Percentiles rank a stretch among this genome's conserved stretches.
Conservation (phyloP, 2,113 vertebrate species). For the Callocephalon fimbriatum region DNA sequence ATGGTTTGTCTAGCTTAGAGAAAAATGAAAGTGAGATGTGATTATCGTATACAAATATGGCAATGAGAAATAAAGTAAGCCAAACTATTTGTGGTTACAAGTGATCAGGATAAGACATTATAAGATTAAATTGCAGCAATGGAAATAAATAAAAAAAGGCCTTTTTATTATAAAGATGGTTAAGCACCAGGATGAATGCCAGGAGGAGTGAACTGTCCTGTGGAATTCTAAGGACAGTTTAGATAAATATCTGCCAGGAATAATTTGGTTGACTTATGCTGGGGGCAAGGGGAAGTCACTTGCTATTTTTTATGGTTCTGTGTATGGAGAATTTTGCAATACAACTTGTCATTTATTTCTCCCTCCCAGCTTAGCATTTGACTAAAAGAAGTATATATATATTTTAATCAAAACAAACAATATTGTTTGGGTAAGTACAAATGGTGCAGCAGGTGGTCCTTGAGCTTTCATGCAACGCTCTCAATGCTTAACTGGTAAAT, state of each 20-base stretch:
- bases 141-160: neutral
- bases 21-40: neutral
- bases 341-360: slow-evolving; percentile 6
- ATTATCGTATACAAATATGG: neutral
- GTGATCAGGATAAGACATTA: neutral
- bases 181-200: neutral
- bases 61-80: neutral
- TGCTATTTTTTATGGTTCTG: neutral
- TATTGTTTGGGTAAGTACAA: slow-evolving; percentile 52
- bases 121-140: neutral
- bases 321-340: neutral
- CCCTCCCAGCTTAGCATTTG: slow-evolving; percentile 3
- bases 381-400: neutral
- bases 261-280: neutral
- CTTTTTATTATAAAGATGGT: neutral
- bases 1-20: neutral
- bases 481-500: neutral
- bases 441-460: neutral
- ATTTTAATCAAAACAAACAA: neutral
- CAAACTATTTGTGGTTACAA: neutral
- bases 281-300: neutral
- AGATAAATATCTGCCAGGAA: neutral
- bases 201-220: neutral
- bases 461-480: neutral
- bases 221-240: neutral